Conservation (phyloP, 2,888 invertebrate species). For the Dascillus cervinus region DNA sequence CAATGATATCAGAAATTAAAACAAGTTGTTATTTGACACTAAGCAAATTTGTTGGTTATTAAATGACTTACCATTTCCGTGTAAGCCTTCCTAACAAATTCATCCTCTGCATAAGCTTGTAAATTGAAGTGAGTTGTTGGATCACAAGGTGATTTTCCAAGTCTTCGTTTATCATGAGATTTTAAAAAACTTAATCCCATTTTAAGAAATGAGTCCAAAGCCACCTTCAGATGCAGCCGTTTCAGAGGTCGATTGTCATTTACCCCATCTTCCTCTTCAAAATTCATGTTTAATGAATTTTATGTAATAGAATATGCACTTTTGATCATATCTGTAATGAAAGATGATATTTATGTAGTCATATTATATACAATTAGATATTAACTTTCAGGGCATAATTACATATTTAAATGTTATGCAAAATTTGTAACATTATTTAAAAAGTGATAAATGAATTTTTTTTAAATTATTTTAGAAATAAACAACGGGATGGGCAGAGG, state of each 20-base stretch:
- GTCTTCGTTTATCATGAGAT: conserved; percentile 26
- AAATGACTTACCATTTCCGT: conserved; percentile 51
- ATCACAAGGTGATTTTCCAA: conserved; percentile 15
- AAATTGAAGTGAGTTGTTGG: conserved; percentile 11
- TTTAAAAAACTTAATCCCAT: conserved; percentile 24
- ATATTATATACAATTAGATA: no score
- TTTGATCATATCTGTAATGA: no score
- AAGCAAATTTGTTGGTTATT: no score
- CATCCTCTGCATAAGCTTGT: conserved; percentile 49
- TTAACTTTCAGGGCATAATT: no score
- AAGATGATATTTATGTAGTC: no score
- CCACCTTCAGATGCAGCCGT: conserved; percentile 9
- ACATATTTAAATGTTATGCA: no score
- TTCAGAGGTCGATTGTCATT: no score
- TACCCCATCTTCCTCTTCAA: conserved; percentile 14
- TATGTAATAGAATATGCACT: no score
- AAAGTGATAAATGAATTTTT: conserved; percentile 1
- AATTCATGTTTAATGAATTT: no score
- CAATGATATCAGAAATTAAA: conserved; percentile 4
- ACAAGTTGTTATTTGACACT: no score
- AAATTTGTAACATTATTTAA: background rate
- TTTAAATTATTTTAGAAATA: conserved; percentile 12
- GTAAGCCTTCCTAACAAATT: conserved; percentile 52
- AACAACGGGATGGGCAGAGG: conserved; percentile 20
- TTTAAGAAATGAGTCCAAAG: conserved; percentile 10